Evolutionary conservation across 1,140 invertebrate species (phyloP).

Genomic region (Coboldia fuscipes): DNA sequence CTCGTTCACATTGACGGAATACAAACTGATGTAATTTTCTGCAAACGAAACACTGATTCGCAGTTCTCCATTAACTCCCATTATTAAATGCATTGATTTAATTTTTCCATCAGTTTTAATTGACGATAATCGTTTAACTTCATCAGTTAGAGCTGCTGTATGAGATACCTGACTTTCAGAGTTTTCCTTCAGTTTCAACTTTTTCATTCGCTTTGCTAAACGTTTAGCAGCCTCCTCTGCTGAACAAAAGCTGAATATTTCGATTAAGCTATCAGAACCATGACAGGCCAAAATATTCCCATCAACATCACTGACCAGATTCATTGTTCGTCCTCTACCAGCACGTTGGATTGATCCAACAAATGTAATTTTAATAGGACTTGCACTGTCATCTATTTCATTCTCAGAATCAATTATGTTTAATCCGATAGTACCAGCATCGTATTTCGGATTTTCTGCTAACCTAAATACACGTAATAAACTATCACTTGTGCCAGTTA

Average conservation of each 20-base stretch:
- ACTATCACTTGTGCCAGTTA: conserved; percentile 68
- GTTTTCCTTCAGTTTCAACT: conserved; percentile 18
- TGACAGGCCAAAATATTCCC: conserved; percentile 57
- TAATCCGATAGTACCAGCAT: conserved; percentile 27
- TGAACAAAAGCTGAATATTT: conserved; percentile 61
- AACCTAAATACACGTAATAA: conserved; percentile 70
- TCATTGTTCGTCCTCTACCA: conserved; percentile 48
- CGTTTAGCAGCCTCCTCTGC: conserved; percentile 47
- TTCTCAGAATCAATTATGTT: conserved; percentile 18
- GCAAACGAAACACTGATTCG: conserved; percentile 36
- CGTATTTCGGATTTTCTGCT: conserved; percentile 21
- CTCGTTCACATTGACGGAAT: conserved; percentile 27
- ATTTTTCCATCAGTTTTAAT: conserved; percentile 44
- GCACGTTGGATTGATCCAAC: conserved; percentile 54
- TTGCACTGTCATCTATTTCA: conserved; percentile 16
- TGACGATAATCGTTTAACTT: conserved; percentile 43
- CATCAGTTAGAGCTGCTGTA: conserved; percentile 37
- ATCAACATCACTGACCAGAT: conserved; percentile 37
- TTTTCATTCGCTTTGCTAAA: conserved; percentile 53
- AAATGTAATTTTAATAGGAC: conserved; percentile 49
- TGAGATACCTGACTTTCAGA: conserved; percentile 12
- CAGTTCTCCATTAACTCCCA: conserved; percentile 42
- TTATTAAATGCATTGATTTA: conserved; percentile 41
- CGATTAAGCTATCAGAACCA: conserved; percentile 58
- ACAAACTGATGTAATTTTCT: conserved; percentile 48